phyloP scores from a whole-genome alignment of 2,113 vertebrate genomes.

The Mustelus asterias region DNA sequence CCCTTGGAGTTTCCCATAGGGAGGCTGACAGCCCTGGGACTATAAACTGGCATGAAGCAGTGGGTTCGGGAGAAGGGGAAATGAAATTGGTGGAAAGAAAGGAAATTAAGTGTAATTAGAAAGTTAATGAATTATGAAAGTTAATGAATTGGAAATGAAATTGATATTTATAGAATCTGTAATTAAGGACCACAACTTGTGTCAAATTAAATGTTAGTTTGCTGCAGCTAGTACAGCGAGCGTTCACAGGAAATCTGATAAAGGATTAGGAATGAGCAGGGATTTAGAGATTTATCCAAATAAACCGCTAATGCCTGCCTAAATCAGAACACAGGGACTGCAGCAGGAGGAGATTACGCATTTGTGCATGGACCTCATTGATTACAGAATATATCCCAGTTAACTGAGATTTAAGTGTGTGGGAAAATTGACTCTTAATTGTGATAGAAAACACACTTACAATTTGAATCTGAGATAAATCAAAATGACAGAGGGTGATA shows the following conservation, averaged over 20 bases:
- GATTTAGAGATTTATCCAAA: background rate
- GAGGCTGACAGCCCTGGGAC: background rate
- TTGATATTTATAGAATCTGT: background rate
- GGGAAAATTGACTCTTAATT: background rate
- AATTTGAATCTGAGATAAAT: background rate
- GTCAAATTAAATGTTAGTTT: background rate
- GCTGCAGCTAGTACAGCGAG: background rate
- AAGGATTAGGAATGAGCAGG: background rate
- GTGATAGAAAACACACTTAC: background rate
- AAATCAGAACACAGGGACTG: background rate
- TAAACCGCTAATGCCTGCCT: background rate
- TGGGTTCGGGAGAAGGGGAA: background rate
- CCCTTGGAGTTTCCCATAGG: background rate
- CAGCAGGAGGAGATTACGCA: background rate
- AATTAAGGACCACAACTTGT: background rate
- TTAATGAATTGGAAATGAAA: background rate
- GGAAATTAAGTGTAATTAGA: background rate
- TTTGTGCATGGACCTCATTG: background rate
- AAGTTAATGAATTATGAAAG: background rate
- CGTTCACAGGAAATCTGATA: background rate
- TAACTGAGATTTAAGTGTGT: background rate
- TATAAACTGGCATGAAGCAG: background rate
- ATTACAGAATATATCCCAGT: background rate
- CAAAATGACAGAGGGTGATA: background rate
- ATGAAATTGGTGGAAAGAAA: background rate